Conservation (phyloP, 2,888 invertebrate species). For the Coenonympha glycerion region DNA sequence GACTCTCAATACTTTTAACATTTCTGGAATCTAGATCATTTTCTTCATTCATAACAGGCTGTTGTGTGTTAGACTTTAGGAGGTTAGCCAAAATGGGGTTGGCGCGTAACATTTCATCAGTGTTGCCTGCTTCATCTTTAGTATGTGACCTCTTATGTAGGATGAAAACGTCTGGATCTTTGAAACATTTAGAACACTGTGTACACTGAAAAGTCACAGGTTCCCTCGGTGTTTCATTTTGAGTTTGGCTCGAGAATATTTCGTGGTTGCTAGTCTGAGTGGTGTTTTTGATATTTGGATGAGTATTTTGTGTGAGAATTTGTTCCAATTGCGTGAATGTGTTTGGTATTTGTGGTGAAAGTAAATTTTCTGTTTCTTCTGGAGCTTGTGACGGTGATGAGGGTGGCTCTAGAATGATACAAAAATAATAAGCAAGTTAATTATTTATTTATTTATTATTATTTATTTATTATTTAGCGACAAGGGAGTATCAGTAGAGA, state of each 20-base stretch:
- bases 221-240: slow-evolving; percentile 19
- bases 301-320: neutral
- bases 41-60: slow-evolving; percentile 30
- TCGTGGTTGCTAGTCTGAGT: slow-evolving; percentile 10
- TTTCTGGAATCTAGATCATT: slow-evolving; percentile 39
- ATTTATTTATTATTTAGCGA: too few relatives aligned
- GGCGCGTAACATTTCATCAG: slow-evolving; percentile 48
- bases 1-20: slow-evolving; percentile 46
- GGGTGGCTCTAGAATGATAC: slow-evolving; percentile 9
- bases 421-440: neutral
- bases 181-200: slow-evolving; percentile 63
- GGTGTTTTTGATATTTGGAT: neutral
- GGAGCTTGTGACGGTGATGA: slow-evolving; percentile 7
- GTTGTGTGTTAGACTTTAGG: slow-evolving; percentile 35
- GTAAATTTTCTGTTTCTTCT: slow-evolving; percentile 18
- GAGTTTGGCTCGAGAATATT: neutral
- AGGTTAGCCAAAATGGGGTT: slow-evolving; percentile 65
- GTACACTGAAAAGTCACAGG: slow-evolving; percentile 52
- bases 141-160: slow-evolving; percentile 53
- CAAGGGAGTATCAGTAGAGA: too few relatives aligned
- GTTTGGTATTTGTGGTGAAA: slow-evolving; percentile 16
- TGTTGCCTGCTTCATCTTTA: slow-evolving; percentile 37
- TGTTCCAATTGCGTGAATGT: slow-evolving; percentile 18
- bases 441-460: too few relatives aligned
- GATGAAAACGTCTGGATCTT: slow-evolving; percentile 62